A percentile compares a stretch with the other conserved stretches of the same genome.
These are phyloP conservation scores for Steromphala cineraria DNA, from an alignment of 2,888 invertebrate species.

Conservation along the genomic window DNA sequence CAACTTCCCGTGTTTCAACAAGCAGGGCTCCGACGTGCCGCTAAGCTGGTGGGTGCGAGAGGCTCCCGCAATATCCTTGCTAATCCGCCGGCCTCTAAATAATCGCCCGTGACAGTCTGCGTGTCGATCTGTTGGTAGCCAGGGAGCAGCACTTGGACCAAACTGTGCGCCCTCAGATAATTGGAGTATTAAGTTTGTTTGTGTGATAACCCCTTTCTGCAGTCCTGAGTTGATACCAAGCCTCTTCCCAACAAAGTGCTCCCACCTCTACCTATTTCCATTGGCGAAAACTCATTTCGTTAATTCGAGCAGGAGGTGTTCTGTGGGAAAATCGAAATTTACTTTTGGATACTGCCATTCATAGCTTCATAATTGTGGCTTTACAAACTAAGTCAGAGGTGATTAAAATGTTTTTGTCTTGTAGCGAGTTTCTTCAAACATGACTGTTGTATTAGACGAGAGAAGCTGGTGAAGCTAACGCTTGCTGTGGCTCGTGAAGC, in stretches of 20 bases:
- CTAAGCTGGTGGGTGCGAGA: background rate
- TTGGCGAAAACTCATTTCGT: constrained; percentile 5
- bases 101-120: background rate
- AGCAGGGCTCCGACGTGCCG: background rate
- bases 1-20: background rate
- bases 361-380: background rate
- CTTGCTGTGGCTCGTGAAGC: background rate
- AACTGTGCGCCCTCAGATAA: constrained; percentile 8
- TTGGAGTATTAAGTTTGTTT: constrained; percentile 10
- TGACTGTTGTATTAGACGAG: background rate
- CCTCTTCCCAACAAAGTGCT: background rate
- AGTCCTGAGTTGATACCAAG: background rate
- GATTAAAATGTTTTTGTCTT: background rate
- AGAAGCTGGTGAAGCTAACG: background rate
- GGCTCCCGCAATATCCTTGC: background rate
- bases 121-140: background rate
- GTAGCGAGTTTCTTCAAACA: background rate
- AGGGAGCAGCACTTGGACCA: background rate
- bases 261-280: background rate
- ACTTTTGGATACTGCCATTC: constrained; percentile 2
- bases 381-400: background rate
- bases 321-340: background rate
- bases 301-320: background rate
- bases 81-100: background rate
- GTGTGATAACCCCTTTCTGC: constrained; percentile 8